Evolutionary conservation across 2,888 invertebrate species (phyloP).

Genomic region (Bombylius discolor): DNA sequence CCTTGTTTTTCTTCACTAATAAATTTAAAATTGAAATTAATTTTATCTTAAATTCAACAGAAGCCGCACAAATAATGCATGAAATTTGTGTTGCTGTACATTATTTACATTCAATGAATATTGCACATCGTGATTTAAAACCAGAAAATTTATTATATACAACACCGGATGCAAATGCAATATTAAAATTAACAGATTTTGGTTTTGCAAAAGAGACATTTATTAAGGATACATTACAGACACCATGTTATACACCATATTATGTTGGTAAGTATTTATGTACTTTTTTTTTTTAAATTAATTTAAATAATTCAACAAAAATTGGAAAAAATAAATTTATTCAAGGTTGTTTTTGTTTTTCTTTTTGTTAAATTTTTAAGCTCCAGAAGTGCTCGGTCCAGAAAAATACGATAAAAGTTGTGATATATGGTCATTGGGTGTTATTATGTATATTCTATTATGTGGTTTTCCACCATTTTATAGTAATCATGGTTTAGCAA

Average conservation of each 20-base stretch:
- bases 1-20: not conserved
- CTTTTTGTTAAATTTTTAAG: constrained; percentile 15
- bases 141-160: constrained; percentile 94
- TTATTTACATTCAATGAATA: constrained; percentile 84
- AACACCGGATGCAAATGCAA: constrained; percentile 56
- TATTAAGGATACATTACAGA: constrained; percentile 78
- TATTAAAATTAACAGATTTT: constrained; percentile 94
- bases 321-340: not conserved
- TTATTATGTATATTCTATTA: constrained; percentile 97
- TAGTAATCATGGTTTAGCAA: constrained; percentile 92
- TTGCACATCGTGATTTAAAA: constrained; percentile 95
- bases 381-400: constrained; percentile 74
- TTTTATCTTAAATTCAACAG: constrained; percentile 25
- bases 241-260: constrained; percentile 98
- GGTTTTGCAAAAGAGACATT: constrained; percentile 95
- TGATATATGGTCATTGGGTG: constrained; percentile 98
- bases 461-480: constrained; percentile 99
- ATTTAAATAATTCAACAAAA: not conserved
- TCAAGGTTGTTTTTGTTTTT: not conserved
- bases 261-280: constrained; percentile 72
- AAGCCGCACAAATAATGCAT: constrained; percentile 89
- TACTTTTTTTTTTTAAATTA: not conserved
- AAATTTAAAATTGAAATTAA: not conserved
- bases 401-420: constrained; percentile 98
- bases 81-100: constrained; percentile 92